These are phyloP conservation scores for Rhyzopertha dominica DNA, from an alignment of 1,140 invertebrate genomes.

Conservation along the genomic window DNA sequence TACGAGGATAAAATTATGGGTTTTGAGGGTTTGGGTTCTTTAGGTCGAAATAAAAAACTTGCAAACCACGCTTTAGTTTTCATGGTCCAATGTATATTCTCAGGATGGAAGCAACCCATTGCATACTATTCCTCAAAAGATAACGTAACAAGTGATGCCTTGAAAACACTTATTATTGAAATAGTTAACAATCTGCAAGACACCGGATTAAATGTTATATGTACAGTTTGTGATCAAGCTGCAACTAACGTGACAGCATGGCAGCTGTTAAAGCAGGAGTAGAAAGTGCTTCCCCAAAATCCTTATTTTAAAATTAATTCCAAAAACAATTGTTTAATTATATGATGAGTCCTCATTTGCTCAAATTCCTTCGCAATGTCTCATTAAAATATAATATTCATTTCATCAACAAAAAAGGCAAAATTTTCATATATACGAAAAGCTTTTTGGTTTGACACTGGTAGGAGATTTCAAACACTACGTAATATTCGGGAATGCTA, in stretches of 20 bases:
- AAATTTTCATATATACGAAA: not conserved
- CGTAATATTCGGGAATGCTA: conserved; percentile 1
- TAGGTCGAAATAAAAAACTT: not conserved
- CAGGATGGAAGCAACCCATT: conserved; percentile 1
- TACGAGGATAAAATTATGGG: not conserved
- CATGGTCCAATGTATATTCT: not conserved
- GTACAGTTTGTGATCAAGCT: conserved; percentile 4
- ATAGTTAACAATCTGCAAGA: not conserved
- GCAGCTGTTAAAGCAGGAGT: no score
- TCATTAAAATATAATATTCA: conserved; percentile 7
- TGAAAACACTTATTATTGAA: not conserved
- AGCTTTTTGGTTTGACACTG: not conserved
- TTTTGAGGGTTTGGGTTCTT: not conserved
- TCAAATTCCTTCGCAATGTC: not conserved
- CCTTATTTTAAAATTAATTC: no score
- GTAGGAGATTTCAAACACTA: not conserved
- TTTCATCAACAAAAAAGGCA: not conserved
- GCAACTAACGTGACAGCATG: not conserved
- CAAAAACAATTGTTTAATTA: not conserved
- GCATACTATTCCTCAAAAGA: conserved; percentile 6
- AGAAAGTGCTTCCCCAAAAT: no score
- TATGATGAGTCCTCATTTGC: conserved; percentile 3
- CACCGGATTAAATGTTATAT: not conserved
- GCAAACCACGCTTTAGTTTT: conserved; percentile 6
- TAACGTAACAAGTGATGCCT: not conserved